Base-by-base conservation (phyloP, 1,140 invertebrate genomes). In the Pseudobourletiella spinata region DNA sequence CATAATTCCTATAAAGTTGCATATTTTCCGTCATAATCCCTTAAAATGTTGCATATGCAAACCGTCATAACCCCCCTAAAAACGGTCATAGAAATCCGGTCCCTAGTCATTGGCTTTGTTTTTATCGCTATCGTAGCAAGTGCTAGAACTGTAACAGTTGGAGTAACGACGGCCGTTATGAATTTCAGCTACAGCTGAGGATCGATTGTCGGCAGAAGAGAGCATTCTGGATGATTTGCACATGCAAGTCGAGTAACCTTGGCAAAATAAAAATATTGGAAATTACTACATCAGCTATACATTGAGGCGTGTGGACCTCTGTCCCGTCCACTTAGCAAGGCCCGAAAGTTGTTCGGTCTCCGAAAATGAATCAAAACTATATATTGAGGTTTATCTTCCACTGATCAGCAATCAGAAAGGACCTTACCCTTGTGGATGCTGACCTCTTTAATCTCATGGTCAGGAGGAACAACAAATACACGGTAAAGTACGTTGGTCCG, bases 371-470 rank as follows among this genome's bases (percentile, higher is more conserved):
- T 6, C 8, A 11, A 57, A 26, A n/a, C n/a, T 63, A 16, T 22
- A n/a, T 2, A 39, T 63, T 43, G 44, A 57, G 4, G 57, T 63
- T 35, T 11, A 2, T n/a, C 18, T 26, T 18, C 62, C 62, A 25
- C 2, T 59, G 6, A 43, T 59, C 1, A 52, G 32, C 32, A n/a
- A n/a, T n/a, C n/a, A n/a, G n/a, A n/a, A 11, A 8, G n/a, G 28
- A 35, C 20, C 29, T 59, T 1, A 1, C 2, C 3, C 32, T 58
- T 1, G 18, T 58, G 22, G 62, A 64, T 22, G 55, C 62, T 2
- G 62, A 58, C 39, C 6, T 57, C 24, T 64, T 64, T 29, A 18
- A 39, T 1, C 22, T 64, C 14, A 64, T 50, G 29, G 2, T 6
- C 2, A 15, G 30, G 22, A 32, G 1, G 18, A 28, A 18, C 18